Evolutionary conservation across 2,113 vertebrate species (phyloP), one percentile per base, ranked within the genome.

Genomic region (Dasyprocta punctata): DNA sequence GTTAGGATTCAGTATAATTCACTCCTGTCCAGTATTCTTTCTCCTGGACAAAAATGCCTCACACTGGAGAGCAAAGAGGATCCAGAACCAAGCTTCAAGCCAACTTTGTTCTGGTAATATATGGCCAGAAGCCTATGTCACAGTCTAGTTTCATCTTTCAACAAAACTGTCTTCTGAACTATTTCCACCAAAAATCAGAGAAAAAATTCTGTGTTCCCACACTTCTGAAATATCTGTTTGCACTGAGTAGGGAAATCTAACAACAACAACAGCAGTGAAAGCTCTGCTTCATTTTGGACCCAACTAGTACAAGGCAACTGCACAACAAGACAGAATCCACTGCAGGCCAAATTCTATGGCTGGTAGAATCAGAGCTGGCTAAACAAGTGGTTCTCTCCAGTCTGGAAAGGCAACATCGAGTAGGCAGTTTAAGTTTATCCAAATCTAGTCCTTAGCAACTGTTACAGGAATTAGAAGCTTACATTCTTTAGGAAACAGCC

Each of bases 151-250:
- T 90, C 56, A 80, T 54, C n/a, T 93, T 88, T 93, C 83, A 94
- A 90, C 8, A 28, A 89, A 95, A 97, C 89, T 73, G 26, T 67
- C 93, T 95, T 86, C 92, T 89, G 78, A 96, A 93, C 77, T 33
- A 19, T 83, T 95, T 86, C 58, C 73, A 56, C 30, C 10, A 86
- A 80, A 94, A 33, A 63, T 63, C 63, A 95, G 58, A 90, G 73
- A 94, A 33, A 87, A 80, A 90, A 26, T 16, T 92, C 78, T 97
- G 69, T 7, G 81, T 65, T 90, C 44, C 5, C 7, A 63, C 81
- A 54, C 56, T 96, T 41, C 33, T 75, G 36, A 92, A 92, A 86
- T 47, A 54, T 41, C 41, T 75, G 38, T 77, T 89, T 81, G 33
- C 58, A 33, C 58, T 80, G 47, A 95, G 47, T 19, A 77, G 52